Conservation (phyloP, 1,140 invertebrate species). For the Tenebrio molitor region DNA sequence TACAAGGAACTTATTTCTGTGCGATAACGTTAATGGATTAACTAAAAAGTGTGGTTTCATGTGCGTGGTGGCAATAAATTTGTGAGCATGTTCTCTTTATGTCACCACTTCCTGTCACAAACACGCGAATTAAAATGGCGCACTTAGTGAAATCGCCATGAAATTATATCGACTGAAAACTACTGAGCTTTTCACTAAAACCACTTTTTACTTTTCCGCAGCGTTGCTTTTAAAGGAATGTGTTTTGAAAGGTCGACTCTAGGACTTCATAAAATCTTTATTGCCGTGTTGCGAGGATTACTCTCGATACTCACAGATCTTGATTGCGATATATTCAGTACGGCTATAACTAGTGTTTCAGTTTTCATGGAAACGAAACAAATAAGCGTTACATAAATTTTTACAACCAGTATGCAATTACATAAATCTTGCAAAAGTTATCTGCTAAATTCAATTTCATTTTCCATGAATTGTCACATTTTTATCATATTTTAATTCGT, state of each 20-base stretch:
- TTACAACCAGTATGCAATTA: no score
- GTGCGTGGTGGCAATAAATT: slow-evolving; percentile 24
- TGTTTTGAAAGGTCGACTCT: slow-evolving; percentile 31
- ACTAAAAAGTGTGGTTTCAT: slow-evolving; percentile 18
- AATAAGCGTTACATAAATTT: no score
- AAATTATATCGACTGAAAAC: slow-evolving; percentile 56
- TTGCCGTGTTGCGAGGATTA: slow-evolving; percentile 10
- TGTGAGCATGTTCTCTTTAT: slow-evolving; percentile 30
- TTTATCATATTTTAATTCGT: no score
- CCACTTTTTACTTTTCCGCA: slow-evolving; percentile 32
- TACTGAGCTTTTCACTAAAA: slow-evolving; percentile 36
- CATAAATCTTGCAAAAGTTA: no score
- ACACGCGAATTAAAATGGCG: slow-evolving; percentile 55
- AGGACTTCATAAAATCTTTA: slow-evolving; percentile 39
- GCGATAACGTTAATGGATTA: background rate
- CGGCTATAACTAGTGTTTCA: no score
- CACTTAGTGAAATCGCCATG: slow-evolving; percentile 53
- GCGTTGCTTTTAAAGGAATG: slow-evolving; percentile 38
- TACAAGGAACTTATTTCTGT: slow-evolving; percentile 2
- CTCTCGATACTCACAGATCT: slow-evolving; percentile 11
- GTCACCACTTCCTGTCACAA: slow-evolving; percentile 54
- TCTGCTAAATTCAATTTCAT: no score
- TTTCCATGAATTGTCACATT: no score
- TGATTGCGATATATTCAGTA: no score
- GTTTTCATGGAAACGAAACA: no score